Evolutionary conservation across 2,797 vertebrate genomes (phyloP), one percentile per base, ranked within the genome.

Genomic region (Hippopotamyrus pictus): DNA sequence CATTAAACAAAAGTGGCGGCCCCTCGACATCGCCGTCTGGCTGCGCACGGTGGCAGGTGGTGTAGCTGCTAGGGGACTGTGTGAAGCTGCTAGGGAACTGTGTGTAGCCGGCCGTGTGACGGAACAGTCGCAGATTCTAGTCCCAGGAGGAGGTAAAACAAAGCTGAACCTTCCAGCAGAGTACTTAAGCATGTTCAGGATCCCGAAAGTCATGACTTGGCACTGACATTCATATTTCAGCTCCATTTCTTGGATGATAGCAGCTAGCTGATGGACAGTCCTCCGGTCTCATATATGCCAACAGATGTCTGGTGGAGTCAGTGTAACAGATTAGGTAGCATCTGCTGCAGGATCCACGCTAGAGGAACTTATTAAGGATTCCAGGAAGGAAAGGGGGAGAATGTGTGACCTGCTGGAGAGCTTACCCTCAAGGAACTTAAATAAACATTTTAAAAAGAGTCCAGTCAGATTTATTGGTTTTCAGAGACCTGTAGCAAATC

Each of bases 271-370:
- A 51, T 12, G 54, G 82, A 69, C 88, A 51, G 12, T 14, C 44
- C 9, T 12, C 11, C 29, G 29, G 76, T 44, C 41, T 6, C n/a
- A n/a, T 84, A 51, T 85, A 29, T 53, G 19, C 22, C 50, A 86
- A 86, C 87, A 90, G 76, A 88, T 73, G 89, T 62, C 53, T 41
- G 48, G 65, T 51, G 51, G 41, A 90, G 84, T 85, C 50, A 69
- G 73, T 86, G n/a, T 33, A 88, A 85, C 51, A 79, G 62, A 73
- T 53, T 33, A 25, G 5, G 69, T 25, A 25, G 25, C 2, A 48
- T 65, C 53, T 59, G 79, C 37, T 83, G 19, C 53, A 29, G n/a
- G 25, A 19, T 17, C 14, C 69, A 37, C 14, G 33, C 69, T 76
- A 76, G 33, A 41, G 29, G 69, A 76, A 33, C 69, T 29, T 37